Evolutionary conservation across 37 sponge, comb jelly and placozoan species (phyloP), one percentile per base, ranked within the genome.

Genomic region (Haliclona indistincta): DNA sequence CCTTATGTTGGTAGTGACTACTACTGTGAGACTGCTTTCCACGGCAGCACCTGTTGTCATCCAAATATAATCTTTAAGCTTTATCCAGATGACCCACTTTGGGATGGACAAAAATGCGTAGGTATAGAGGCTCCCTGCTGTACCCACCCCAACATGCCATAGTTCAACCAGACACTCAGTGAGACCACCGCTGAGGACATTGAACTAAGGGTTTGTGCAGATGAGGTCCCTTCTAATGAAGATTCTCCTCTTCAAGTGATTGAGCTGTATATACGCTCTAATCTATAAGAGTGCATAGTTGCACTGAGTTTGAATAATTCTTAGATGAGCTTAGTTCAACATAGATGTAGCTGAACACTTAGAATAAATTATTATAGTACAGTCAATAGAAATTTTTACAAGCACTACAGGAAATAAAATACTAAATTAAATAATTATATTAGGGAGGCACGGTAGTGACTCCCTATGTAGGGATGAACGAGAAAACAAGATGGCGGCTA

Each of bases 21-120:
- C 78, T 77, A 54, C 28, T 77, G 78, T 47, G 78, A 77, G 15
- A 28, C 54, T 3, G 63, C 17, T 35, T 37, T 30, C 35, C 7
- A 11, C 60, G 17, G 13, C 32, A 32, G 15, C 28, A 67, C 23
- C 25, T n/a, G n/a, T n/a, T n/a, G n/a, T n/a, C n/a, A n/a, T n/a
- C n/a, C n/a, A n/a, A n/a, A n/a, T n/a, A n/a, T n/a, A n/a, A n/a
- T n/a, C n/a, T n/a, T n/a, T n/a, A n/a, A n/a, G n/a, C n/a, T n/a
- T n/a, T 52, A 29, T 4, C 44, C 35, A 1, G 5, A 38, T 34
- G 56, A 66, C 22, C 78, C 55, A 7, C 67, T 77, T 0, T 77
- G 78, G 78, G 68, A 77, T 66, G 56, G 68, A 1, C 36, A 37
- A 47, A 39, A 42, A 13, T 77, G 78, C 66, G 55, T 38, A 3